Evolutionary conservation across 2,113 vertebrate species (phyloP).

Genomic region (Catharus bicknelli): DNA sequence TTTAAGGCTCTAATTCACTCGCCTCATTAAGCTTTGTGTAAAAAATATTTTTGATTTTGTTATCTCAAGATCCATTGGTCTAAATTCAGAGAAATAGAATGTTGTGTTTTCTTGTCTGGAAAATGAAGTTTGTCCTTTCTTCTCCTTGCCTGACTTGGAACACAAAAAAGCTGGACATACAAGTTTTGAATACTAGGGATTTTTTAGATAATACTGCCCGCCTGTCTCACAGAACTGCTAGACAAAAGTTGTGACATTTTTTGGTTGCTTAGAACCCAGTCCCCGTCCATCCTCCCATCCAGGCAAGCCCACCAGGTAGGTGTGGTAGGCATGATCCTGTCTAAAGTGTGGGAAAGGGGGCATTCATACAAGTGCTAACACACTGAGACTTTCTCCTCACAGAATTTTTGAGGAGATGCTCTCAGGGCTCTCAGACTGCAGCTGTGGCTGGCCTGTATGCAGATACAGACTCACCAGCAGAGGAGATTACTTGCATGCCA

Average conservation of each 20-base stretch:
- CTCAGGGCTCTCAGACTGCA: not conserved
- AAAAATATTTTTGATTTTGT: not conserved
- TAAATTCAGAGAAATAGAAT: not conserved
- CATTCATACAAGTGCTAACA: not conserved
- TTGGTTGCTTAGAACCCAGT: not conserved
- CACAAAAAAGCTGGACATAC: not conserved
- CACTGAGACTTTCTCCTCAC: not conserved
- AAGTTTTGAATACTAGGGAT: not conserved
- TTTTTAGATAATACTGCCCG: not conserved
- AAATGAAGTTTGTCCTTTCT: not conserved
- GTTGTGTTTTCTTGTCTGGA: not conserved
- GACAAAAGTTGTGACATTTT: not conserved
- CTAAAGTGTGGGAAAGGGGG: not conserved
- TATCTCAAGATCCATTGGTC: not conserved
- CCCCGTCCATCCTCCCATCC: not conserved
- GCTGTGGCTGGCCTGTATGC: not conserved
- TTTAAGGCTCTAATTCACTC: not conserved
- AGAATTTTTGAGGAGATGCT: not conserved
- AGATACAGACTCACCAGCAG: not conserved
- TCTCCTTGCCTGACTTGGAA: not conserved
- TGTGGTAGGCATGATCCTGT: not conserved
- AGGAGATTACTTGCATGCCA: not conserved
- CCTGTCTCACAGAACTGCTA: not conserved
- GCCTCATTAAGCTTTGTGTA: not conserved
- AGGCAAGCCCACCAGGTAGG: not conserved